Base-by-base conservation (phyloP, 2,113 vertebrate genomes). In the Gracilinanus agilis region DNA sequence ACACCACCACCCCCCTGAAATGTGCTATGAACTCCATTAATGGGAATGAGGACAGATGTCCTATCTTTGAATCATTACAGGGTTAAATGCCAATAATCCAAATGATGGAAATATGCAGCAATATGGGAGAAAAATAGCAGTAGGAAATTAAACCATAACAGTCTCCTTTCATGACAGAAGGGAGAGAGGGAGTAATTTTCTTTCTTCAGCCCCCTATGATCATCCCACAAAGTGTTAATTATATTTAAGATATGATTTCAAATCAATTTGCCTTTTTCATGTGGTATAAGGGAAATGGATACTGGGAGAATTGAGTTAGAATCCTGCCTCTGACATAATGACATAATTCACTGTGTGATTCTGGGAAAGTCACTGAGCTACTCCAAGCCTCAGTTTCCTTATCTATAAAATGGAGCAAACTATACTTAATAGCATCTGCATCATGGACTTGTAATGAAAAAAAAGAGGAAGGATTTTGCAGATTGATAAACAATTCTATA, bases 1-100 rank as follows among this genome's bases (percentile, higher is more conserved):
- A 0, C 34, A 0, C 24, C 0, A 24, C 29, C 3, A 49, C 23
- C 25, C 24, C 40, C 3, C 24, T 3, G 16, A 6, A 1, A 13
- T 0, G 3, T 2, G 2, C 8, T 3, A 67, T 54, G 34, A 92
- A 2, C 21, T 89, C 25, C n/a, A 0, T 53, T 55, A 67, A 27
- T 21, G 1, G 1, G 3, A 55, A 40, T 55, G 19, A 49, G 44
- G 56, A 49, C 55, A 55, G 8, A 24, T 34, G 53, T 53, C 67
- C 25, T 19, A 29, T 19, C 56, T 93, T 89, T 29, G 24, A 29
- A 54, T 95, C 19, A 83, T 91, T 53, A 58, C n/a, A 40, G 67
- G 67, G 67, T 83, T 83, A 83, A 83, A 83, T 83, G 6, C n/a
- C 67, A 83, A 40, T 83, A 83, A 83, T 83, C n/a, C 67, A 83